Conservation (phyloP, 2,797 vertebrate genomes). For the Sebastes flavidus region DNA sequence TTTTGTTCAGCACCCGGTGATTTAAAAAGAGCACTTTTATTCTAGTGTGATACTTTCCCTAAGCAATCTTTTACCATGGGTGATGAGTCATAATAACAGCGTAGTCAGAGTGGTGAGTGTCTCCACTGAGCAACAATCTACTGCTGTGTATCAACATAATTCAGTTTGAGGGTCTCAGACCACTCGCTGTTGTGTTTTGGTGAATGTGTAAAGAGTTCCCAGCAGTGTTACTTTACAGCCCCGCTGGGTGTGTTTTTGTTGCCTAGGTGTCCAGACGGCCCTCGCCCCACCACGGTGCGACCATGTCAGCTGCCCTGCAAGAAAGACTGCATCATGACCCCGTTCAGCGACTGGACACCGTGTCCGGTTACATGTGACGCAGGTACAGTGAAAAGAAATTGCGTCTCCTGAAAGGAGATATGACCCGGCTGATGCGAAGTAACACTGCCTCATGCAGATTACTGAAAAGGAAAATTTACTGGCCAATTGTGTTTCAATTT, state of each 20-base stretch:
- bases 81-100: neutral
- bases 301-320: constrained; percentile 93
- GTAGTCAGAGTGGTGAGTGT: neutral
- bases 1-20: neutral
- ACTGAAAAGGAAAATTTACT: neutral
- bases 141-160: neutral
- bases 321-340: constrained; percentile 93
- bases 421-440: neutral
- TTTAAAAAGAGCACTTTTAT: neutral
- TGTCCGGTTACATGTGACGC: constrained; percentile 89
- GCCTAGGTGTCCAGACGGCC: constrained; percentile 92
- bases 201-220: neutral
- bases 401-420: neutral
- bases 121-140: neutral
- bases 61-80: neutral
- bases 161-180: neutral
- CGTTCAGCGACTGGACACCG: constrained; percentile 92
- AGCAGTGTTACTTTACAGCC: neutral
- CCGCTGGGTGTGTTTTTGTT: constrained; percentile 24
- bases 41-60: neutral
- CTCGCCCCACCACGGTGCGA: constrained; percentile 91
- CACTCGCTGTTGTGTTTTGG: neutral
- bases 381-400: constrained; percentile 80
- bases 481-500: neutral
- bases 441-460: neutral